Conservation (phyloP, 2,797 vertebrate species). For the Sebastes matsubarae region DNA sequence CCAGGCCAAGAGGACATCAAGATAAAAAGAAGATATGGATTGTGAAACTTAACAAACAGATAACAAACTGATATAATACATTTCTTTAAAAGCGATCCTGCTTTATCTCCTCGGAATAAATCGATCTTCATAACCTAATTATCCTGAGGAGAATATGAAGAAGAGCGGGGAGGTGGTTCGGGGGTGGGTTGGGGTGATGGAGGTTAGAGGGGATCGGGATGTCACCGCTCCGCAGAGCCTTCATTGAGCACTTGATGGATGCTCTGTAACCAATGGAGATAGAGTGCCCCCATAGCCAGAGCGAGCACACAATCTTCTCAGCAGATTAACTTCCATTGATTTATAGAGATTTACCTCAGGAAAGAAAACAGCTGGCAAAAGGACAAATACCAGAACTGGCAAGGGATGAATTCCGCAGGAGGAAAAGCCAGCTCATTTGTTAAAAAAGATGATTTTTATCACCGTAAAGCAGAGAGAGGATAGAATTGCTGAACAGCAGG, state of each 20-base stretch:
- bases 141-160: slow-evolving; percentile 36
- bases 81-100: background rate
- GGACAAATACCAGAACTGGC: slow-evolving; percentile 74
- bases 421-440: slow-evolving; percentile 66
- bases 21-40: slow-evolving; percentile 33
- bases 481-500: slow-evolving; percentile 28
- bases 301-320: slow-evolving; percentile 77
- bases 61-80: slow-evolving; percentile 5
- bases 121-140: slow-evolving; percentile 21
- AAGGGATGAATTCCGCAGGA: slow-evolving; percentile 70
- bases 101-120: slow-evolving; percentile 9
- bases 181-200: slow-evolving; percentile 46
- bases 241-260: slow-evolving; percentile 82
- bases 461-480: slow-evolving; percentile 5
- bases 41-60: slow-evolving; percentile 20
- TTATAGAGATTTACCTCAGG: slow-evolving; percentile 83
- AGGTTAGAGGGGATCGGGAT: slow-evolving; percentile 64
- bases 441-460: slow-evolving; percentile 58
- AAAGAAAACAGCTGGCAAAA: slow-evolving; percentile 82
- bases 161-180: background rate
- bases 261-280: slow-evolving; percentile 84
- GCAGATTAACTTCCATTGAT: slow-evolving; percentile 85
- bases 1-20: slow-evolving; percentile 16
- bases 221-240: slow-evolving; percentile 71
- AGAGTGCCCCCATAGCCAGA: slow-evolving; percentile 63